These are phyloP conservation scores for Agriopis marginaria DNA, from an alignment of 2,888 invertebrate genomes.

Conservation along the genomic window DNA sequence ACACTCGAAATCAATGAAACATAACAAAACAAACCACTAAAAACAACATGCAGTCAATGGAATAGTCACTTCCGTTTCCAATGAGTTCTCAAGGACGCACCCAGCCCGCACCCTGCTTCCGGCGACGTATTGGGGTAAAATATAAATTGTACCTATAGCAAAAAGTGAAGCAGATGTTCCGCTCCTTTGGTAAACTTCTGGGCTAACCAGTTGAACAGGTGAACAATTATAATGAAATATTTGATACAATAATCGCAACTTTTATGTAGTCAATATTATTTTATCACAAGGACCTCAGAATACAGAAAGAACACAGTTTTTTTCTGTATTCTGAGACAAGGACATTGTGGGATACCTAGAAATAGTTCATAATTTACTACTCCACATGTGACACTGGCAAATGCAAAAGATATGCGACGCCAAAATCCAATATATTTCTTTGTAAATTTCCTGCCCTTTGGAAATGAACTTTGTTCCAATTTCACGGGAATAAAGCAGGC, in stretches of 20 bases:
- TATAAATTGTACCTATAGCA: conserved; percentile 52
- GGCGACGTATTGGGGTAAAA: conserved; percentile 73
- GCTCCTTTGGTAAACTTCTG: conserved; percentile 28
- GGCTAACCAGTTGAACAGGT: conserved; percentile 45
- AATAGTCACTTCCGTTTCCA: conserved; percentile 73
- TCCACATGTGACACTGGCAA: too few relatives aligned
- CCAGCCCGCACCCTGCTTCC: conserved; percentile 81
- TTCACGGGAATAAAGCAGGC: too few relatives aligned
- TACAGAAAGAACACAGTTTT: too few relatives aligned
- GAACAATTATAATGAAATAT: conserved; percentile 30
- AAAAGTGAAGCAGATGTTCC: conserved; percentile 69
- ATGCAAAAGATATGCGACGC: too few relatives aligned
- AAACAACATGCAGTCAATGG: conserved; percentile 53
- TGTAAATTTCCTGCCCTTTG: too few relatives aligned
- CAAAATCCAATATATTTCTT: too few relatives aligned
- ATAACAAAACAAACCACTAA: conserved; percentile 32
- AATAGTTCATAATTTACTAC: too few relatives aligned
- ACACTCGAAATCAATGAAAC: conserved; percentile 24
- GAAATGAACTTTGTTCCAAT: too few relatives aligned
- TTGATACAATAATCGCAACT: background rate
- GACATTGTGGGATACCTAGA: too few relatives aligned
- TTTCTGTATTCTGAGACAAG: too few relatives aligned
- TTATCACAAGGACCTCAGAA: too few relatives aligned
- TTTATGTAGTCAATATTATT: too few relatives aligned
- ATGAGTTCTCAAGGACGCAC: conserved; percentile 77